Conservation (phyloP, 2,888 invertebrate species). For the Ferdinandea cuprea region DNA sequence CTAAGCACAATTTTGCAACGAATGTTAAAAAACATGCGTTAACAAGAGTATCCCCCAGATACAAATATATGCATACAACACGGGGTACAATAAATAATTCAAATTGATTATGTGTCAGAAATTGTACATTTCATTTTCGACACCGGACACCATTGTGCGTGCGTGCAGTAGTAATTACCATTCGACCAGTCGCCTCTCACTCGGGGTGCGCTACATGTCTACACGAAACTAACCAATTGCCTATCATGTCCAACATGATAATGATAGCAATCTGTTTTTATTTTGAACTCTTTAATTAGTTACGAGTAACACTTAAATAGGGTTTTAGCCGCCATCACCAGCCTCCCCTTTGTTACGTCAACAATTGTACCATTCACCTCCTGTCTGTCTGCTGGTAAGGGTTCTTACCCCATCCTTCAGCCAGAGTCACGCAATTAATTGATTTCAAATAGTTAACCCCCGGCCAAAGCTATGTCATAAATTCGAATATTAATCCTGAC, state of each 20-base stretch:
- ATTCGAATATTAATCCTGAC: constrained; percentile 72
- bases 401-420: neutral
- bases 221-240: constrained; percentile 70
- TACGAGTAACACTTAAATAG: constrained; percentile 55
- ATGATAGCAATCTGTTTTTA: constrained; percentile 69
- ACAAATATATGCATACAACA: constrained; percentile 2
- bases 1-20: constrained; percentile 55
- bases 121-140: constrained; percentile 71
- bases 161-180: constrained; percentile 62
- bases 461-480: constrained; percentile 63
- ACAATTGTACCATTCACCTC: constrained; percentile 13
- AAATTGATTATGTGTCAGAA: constrained; percentile 74
- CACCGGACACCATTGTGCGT: constrained; percentile 54
- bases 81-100: constrained; percentile 67
- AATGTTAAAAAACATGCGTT: constrained; percentile 61
- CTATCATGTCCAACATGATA: constrained; percentile 73
- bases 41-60: constrained; percentile 58
- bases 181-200: neutral
- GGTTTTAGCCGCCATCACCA: neutral
- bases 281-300: constrained; percentile 67
- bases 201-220: constrained; percentile 10
- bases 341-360: constrained; percentile 33
- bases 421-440: constrained; percentile 67
- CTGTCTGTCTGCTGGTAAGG: neutral
- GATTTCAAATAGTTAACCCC: constrained; percentile 71